A percentile compares a stretch with the other conserved stretches of the same genome.
These are phyloP conservation scores for Syrrhaptes paradoxus DNA, from an alignment of 2,113 vertebrate species.

Conservation along the genomic window DNA sequence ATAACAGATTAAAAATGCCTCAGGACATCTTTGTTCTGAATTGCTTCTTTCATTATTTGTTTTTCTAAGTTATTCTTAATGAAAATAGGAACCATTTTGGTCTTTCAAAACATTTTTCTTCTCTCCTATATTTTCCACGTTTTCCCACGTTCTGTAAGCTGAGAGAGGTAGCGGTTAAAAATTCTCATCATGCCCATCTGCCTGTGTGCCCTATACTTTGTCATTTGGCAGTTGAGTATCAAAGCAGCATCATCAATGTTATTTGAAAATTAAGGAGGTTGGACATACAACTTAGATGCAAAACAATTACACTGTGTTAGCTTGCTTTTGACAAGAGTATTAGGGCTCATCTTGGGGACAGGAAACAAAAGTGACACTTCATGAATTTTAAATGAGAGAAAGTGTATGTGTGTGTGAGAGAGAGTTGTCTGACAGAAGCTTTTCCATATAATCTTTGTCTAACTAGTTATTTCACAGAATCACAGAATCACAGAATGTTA, in stretches of 20 bases:
- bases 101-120: slow-evolving; percentile 29
- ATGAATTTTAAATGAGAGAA: slow-evolving; percentile 76
- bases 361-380: slow-evolving; percentile 74
- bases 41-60: slow-evolving; percentile 3
- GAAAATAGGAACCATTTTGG: slow-evolving; percentile 48
- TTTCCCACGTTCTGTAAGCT: background rate
- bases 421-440: slow-evolving; percentile 49
- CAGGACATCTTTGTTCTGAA: slow-evolving; percentile 60
- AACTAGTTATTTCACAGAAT: background rate
- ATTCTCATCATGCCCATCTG: slow-evolving; percentile 50
- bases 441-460: slow-evolving; percentile 47
- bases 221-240: slow-evolving; percentile 64
- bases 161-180: slow-evolving; percentile 56
- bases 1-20: slow-evolving; percentile 64
- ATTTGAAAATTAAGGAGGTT: slow-evolving; percentile 76
- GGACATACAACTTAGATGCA: slow-evolving; percentile 73
- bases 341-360: slow-evolving; percentile 66
- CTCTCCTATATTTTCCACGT: background rate
- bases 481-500: too few relatives aligned
- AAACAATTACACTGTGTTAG: slow-evolving; percentile 77
- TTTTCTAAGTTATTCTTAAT: slow-evolving; percentile 35
- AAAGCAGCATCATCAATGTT: slow-evolving; percentile 65
- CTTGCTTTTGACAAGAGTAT: slow-evolving; percentile 76
- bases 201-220: slow-evolving; percentile 48
- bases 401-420: background rate